Conservation (phyloP, 2,888 invertebrate genomes). For the Agrotis segetum region DNA sequence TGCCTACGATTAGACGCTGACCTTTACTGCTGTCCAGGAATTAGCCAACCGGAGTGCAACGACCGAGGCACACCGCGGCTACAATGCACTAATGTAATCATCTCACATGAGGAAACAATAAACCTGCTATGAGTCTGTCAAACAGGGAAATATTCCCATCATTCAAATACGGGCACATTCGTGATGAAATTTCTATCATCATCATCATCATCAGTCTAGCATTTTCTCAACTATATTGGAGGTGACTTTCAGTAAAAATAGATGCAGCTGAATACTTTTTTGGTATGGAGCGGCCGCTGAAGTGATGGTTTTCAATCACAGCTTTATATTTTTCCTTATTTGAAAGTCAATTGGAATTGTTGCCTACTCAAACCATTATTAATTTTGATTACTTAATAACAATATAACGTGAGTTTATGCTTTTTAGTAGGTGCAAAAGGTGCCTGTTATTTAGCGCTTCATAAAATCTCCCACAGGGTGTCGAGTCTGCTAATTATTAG, state of each 20-base stretch:
- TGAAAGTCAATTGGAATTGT: background rate
- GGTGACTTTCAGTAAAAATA: no score
- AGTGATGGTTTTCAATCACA: background rate
- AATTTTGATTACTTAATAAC: conserved; percentile 11
- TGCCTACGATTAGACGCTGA: conserved; percentile 56
- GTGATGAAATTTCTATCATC: background rate
- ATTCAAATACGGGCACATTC: background rate
- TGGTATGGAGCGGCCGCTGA: no score
- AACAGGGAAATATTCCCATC: conserved; percentile 17
- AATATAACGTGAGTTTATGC: conserved; percentile 5
- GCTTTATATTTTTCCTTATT: background rate
- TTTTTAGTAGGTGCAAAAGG: conserved; percentile 10
- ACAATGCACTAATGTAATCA: conserved; percentile 56
- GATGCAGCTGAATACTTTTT: no score
- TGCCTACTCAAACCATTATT: no score
- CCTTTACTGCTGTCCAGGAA: conserved; percentile 70
- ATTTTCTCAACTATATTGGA: no score
- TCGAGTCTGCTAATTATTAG: no score
- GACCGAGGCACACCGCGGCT: conserved; percentile 46
- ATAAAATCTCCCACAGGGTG: conserved; percentile 19
- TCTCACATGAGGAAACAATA: conserved; percentile 54
- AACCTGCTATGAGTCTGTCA: conserved; percentile 20
- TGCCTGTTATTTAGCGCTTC: background rate
- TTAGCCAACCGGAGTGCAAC: conserved; percentile 67
- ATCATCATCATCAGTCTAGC: no score